A percentile compares a stretch with the other conserved stretches of the same genome.
Evolutionary conservation across 2,113 vertebrate species (phyloP).

Genomic region (Rhagologus leucostigma): DNA sequence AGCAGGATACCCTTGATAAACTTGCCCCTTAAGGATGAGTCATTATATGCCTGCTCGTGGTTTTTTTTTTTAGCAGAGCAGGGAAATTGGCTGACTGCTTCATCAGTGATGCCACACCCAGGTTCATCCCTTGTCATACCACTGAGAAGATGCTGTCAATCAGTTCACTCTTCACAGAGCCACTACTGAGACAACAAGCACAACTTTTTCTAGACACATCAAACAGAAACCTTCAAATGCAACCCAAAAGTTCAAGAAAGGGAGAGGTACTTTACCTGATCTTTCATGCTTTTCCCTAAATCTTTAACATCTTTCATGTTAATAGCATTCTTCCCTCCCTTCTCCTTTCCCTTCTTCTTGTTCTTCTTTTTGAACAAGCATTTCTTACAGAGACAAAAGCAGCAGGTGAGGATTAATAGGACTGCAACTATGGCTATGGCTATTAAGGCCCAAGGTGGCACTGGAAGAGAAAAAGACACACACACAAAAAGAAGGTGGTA

Average conservation of each 20-base stretch:
- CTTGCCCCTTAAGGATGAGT: background rate
- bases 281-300: slow-evolving; percentile 88
- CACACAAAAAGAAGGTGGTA: slow-evolving; percentile 1
- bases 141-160: background rate
- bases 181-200: background rate
- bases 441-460: slow-evolving; percentile 98
- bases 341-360: slow-evolving; percentile 99
- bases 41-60: background rate
- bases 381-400: slow-evolving; percentile 99
- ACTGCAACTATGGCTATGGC: slow-evolving; percentile 96
- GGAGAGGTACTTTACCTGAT: slow-evolving; percentile 82
- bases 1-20: background rate
- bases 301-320: slow-evolving; percentile 99
- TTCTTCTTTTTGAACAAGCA: slow-evolving; percentile 99
- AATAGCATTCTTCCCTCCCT: slow-evolving; percentile 97
- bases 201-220: background rate
- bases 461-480: slow-evolving; percentile 76
- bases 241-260: background rate
- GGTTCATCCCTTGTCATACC: background rate
- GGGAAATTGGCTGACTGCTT: background rate
- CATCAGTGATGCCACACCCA: background rate
- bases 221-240: slow-evolving; percentile 1
- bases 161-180: background rate
- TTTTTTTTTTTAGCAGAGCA: background rate
- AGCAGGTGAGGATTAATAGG: slow-evolving; percentile 95